Conservation (phyloP, 1,140 invertebrate species). For the Parasteatoda tepidariorum region DNA sequence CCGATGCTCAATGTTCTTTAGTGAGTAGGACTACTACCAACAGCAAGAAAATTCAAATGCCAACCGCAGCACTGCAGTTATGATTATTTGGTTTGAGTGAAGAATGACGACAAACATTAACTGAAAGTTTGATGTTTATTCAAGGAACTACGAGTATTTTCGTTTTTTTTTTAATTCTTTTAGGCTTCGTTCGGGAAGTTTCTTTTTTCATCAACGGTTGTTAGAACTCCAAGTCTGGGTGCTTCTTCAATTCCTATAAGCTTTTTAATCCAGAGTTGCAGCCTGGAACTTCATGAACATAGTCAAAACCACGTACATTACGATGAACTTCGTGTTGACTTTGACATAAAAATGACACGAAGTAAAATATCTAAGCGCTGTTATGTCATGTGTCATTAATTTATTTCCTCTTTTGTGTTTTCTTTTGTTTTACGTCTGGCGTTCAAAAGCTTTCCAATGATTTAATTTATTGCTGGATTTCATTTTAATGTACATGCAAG, state of each 20-base stretch:
- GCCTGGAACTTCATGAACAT: background rate
- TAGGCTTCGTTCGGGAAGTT: background rate
- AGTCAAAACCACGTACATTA: background rate
- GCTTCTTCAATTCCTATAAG: slow-evolving; percentile 4
- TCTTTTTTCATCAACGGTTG: background rate
- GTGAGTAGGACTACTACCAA: background rate
- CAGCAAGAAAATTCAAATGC: background rate
- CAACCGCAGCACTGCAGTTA: background rate
- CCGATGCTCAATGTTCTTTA: slow-evolving; percentile 41
- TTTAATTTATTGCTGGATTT: slow-evolving; percentile 50
- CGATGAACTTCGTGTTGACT: background rate
- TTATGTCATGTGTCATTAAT: background rate
- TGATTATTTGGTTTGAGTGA: background rate
- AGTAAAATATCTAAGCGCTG: background rate
- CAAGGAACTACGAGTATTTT: background rate
- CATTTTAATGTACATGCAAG: slow-evolving; percentile 57
- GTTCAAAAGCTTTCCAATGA: background rate
- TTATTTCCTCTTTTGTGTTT: background rate
- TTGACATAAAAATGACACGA: background rate
- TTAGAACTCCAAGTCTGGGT: background rate
- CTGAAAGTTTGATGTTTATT: too few species aligned
- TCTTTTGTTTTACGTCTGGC: background rate
- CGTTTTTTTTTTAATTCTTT: background rate
- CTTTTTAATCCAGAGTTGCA: background rate
- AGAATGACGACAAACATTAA: background rate